phyloP scores from a whole-genome alignment of 2,113 vertebrate genomes.

The Chamaea fasciata region DNA sequence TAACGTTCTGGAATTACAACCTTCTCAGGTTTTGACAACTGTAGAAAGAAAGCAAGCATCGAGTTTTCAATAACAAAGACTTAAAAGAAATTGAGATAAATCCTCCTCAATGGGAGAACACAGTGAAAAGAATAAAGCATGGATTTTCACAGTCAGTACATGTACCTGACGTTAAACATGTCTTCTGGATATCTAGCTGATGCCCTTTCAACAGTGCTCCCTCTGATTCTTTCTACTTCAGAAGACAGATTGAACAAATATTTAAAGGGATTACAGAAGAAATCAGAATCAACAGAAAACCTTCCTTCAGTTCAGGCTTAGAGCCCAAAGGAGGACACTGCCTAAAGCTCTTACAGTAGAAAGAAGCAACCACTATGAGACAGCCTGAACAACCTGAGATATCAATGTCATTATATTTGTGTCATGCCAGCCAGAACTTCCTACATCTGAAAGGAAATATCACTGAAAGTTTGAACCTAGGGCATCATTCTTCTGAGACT shows the following conservation, averaged over 20 bases:
- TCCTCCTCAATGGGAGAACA: neutral
- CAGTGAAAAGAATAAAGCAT: neutral
- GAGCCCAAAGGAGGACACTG: neutral
- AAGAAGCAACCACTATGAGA: neutral
- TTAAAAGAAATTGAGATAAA: neutral
- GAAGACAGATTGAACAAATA: neutral
- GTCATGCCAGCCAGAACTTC: neutral
- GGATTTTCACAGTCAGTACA: neutral
- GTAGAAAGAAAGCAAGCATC: neutral
- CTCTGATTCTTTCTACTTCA: neutral
- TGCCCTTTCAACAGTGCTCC: neutral
- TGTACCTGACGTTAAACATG: neutral
- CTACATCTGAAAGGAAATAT: neutral
- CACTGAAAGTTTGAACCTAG: neutral
- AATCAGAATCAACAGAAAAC: neutral
- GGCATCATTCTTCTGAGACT: neutral
- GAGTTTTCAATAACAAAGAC: neutral
- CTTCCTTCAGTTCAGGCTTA: neutral
- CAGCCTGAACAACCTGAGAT: neutral
- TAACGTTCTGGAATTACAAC: conserved; percentile 93
- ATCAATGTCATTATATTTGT: neutral
- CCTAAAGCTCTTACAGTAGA: neutral
- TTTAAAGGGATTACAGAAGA: neutral
- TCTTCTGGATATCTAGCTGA: neutral
- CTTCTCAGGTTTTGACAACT: conserved; percentile 92